These are phyloP conservation scores for Hypothenemus hampei DNA, from an alignment of 1,140 invertebrate genomes.

Conservation along the genomic window DNA sequence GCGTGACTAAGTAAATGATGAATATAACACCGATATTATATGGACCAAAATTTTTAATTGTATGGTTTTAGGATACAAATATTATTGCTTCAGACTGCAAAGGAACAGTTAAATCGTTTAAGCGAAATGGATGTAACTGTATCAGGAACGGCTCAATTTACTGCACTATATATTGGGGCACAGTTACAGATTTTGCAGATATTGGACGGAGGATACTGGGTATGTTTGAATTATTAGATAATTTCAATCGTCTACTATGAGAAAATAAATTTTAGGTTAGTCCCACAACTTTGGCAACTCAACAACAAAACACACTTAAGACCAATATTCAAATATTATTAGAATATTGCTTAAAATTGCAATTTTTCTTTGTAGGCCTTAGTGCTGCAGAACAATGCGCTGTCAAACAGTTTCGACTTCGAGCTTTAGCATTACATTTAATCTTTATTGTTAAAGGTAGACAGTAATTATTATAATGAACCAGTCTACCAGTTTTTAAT, in stretches of 20 bases:
- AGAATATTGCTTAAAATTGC: constrained; percentile 69
- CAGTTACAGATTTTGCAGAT: constrained; percentile 51
- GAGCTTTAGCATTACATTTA: constrained; percentile 78
- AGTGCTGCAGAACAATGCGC: constrained; percentile 66
- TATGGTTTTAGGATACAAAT: constrained; percentile 46
- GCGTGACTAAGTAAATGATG: constrained; percentile 48
- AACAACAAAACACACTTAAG: constrained; percentile 50
- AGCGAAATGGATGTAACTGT: constrained; percentile 74
- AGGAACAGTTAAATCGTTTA: constrained; percentile 62
- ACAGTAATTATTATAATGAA: constrained; percentile 29
- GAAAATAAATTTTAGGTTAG: constrained; percentile 46
- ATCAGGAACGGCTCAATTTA: constrained; percentile 80
- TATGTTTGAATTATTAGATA: not conserved
- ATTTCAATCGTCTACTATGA: not conserved
- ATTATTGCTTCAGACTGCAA: constrained; percentile 65
- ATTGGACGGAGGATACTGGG: constrained; percentile 46
- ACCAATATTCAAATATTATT: constrained; percentile 58
- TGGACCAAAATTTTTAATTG: not conserved
- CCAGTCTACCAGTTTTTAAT: not conserved
- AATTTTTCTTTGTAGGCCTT: constrained; percentile 79
- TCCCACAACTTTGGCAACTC: constrained; percentile 47
- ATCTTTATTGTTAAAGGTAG: constrained; percentile 61
- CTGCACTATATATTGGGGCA: constrained; percentile 71
- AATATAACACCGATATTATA: not conserved
- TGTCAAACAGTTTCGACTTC: constrained; percentile 78